Base-by-base conservation (phyloP, 2,888 invertebrate species). In the Ennomos erosarius region DNA sequence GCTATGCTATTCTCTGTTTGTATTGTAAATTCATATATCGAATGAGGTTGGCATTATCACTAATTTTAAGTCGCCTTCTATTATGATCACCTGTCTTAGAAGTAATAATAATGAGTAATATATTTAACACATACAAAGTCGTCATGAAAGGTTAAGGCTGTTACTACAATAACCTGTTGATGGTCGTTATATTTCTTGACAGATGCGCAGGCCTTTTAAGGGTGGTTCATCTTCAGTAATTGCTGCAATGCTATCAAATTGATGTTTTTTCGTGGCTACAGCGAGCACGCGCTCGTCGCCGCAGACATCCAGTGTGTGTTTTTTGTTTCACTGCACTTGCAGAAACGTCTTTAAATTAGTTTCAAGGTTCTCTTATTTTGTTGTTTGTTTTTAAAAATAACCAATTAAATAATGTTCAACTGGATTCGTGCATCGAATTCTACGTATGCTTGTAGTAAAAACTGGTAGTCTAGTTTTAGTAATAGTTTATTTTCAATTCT, bases 1-100 rank as follows among this genome's bases (percentile, higher is more conserved):
- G 71, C 73, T 79, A 79, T 75, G 73, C 77, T 73, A 67, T 68
- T 73, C 10, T 12, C 26, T 12, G 69, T 68, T 67, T 64, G 69
- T 65, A 73, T 74, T 68, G 54, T 52, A 16, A 36, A 42, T 37
- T 16, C 37, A 26, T n/a, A 43, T 42, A 46, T 45, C 39, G 10
- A 44, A 35, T 44, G 13, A 37, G 40, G 16, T 38, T 38, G 16
- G 33, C 26, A 26, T 48, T 48, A 37, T 34, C 8, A 10, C 37
- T 48, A 54, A 40, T 46, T 40, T 45, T 36, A 8, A 26, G 6
- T 26, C 26, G 26, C 5, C 26, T 26, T 26, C 26, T 6, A 6
- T 26, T 26, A 26, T 26, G 16, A 43, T 39, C 39, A 59, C 10
- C 49, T 54, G 44, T 53, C 39, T 45, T 35, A 12, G 48, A 59